Conservation (phyloP, 37 sponge, comb jelly and placozoan species). For the Crambe crambe region DNA sequence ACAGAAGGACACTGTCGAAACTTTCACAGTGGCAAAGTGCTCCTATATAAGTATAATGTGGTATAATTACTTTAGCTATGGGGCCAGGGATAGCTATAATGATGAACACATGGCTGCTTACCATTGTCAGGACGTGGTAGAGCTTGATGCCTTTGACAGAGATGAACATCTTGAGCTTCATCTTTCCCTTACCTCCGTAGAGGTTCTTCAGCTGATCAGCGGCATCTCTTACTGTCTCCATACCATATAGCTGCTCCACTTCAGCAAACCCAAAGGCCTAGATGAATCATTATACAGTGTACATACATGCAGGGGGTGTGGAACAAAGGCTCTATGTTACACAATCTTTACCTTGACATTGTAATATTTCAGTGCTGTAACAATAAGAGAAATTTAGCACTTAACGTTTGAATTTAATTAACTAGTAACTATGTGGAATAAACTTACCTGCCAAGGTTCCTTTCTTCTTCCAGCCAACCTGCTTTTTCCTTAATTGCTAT, state of each 20-base stretch:
- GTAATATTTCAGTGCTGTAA: conserved; percentile 72
- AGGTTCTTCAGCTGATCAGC: conserved; percentile 75
- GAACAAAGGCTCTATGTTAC: not conserved
- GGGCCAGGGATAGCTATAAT: not conserved
- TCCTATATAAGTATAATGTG: conserved; percentile 12
- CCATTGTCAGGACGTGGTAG: conserved; percentile 68
- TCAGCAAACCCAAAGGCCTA: conserved; percentile 86
- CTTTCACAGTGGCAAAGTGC: conserved; percentile 84
- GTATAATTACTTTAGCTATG: not conserved
- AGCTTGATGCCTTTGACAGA: conserved; percentile 85
- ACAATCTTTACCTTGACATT: conserved; percentile 67
- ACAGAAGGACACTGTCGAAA: conserved; percentile 88
- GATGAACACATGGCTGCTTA: conserved; percentile 3
- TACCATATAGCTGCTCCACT: conserved; percentile 88
- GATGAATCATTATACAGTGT: not conserved
- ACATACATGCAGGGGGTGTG: not conserved
- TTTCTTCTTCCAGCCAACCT: conserved; percentile 66
- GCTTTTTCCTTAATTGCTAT: conserved; percentile 68
- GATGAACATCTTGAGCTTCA: conserved; percentile 80
- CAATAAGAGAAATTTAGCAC: not conserved
- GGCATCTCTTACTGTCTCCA: conserved; percentile 75
- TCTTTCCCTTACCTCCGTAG: conserved; percentile 82
- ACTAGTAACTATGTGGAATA: not conserved
- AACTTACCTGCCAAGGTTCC: conserved; percentile 63
- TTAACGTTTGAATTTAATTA: no score